Base-by-base conservation (phyloP, 2,888 invertebrate genomes). In the Polydrusus tereticollis region DNA sequence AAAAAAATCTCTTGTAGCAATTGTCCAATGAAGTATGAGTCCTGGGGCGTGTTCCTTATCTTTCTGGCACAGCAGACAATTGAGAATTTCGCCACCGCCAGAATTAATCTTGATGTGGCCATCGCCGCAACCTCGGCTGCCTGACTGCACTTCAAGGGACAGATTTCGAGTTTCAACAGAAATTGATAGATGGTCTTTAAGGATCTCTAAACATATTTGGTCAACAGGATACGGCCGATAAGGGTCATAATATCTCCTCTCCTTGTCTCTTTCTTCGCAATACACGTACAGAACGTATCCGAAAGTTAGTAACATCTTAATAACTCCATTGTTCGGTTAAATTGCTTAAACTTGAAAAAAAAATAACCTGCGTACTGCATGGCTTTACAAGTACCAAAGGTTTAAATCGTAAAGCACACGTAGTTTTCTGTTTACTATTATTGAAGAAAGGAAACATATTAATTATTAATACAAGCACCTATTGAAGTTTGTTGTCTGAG, bases 31-130 rank as follows among this genome's bases (percentile, higher is more conserved):
- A 79, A 81, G 81, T 79, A 80, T 78, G 77, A 80, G 78, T 76
- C 77, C 77, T 75, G 75, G 74, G 75, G 77, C 57, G 69, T 69
- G 64, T 72, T 72, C 67, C 77, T 81, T 83, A 83, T 83, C 83
- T 83, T 83, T 83, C 83, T 83, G 81, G 81, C 78, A 82, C 81
- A 79, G 78, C 81, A 80, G 76, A 81, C 82, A 83, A 81, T 81
- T 80, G 79, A 74, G 79, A 78, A 80, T 80, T 79, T 77, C 73
- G 69, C 69, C 73, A 69, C 73, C 73, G 60, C 52, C 8, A 57
- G 36, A 63, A 63, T 63, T 72, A 68, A 68, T 72, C 72, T 68
- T 68, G 69, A 69, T 65, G 47, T 36, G 69, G 14, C 60, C 60
- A 55, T 45, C 66, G 12, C 33, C 18, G 21, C 16, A 2, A 43